phyloP scores from a whole-genome alignment of 2,113 vertebrate genomes.

The Gobius niger region DNA sequence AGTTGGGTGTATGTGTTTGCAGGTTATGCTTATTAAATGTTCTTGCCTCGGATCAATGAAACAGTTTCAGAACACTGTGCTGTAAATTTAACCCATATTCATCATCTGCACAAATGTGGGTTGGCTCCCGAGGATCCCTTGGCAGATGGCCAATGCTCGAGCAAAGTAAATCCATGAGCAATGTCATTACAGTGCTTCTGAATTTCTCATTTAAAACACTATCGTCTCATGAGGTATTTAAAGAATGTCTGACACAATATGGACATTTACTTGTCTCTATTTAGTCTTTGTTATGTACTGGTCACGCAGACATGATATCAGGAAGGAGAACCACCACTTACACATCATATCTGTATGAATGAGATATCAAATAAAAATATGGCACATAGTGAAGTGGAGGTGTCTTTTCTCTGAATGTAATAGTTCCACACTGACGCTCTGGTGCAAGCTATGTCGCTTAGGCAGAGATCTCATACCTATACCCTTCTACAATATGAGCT shows the following conservation, averaged over 20 bases:
- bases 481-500: conserved; percentile 44
- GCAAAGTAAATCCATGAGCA: conserved; percentile 44
- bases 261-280: no score
- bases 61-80: background rate
- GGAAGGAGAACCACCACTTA: no score
- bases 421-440: background rate
- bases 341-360: background rate
- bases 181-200: conserved; percentile 36
- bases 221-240: background rate
- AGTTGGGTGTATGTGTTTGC: no score
- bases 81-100: background rate
- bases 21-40: conserved; percentile 10
- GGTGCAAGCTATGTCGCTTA: conserved; percentile 26
- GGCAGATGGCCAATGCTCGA: conserved; percentile 52
- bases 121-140: conserved; percentile 47
- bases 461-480: conserved; percentile 36
- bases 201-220: background rate
- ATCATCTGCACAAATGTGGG: conserved; percentile 5
- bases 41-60: conserved; percentile 10
- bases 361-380: background rate
- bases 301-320: no score
- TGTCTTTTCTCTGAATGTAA: background rate
- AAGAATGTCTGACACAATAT: background rate
- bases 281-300: no score
- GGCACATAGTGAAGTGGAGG: background rate